Base-by-base conservation (phyloP, 2,113 vertebrate genomes). In the Daphoenositta chrysoptera region DNA sequence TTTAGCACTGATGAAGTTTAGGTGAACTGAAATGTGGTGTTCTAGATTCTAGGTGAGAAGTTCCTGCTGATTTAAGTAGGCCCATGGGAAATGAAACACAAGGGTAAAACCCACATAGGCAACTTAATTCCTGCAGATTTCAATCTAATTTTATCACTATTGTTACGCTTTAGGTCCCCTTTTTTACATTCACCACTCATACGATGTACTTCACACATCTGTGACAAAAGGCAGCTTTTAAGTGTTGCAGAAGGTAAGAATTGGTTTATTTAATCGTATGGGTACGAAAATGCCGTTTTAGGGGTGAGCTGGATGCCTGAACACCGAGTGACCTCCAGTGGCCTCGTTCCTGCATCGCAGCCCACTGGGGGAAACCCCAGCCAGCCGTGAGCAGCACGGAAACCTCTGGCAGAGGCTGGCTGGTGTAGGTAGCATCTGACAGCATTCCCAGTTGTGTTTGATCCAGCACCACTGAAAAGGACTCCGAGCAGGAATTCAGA, bases 311-410 rank as follows among this genome's bases (percentile, higher is more conserved):
- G 54, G 71, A 97, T 95, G 51, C 87, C 96, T 98, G 97, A 72
- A 85, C n/a, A 56, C 94, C n/a, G 68, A 93, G 84, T 96, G 95
- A 96, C 97, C 97, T 97, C 98, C 97, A 88, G 97, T 90, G 97
- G 96, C 45, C 23, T 4, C 14, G 24, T 13, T 76, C 10, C 63
- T 26, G 39, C 19, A 91, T 93, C 64, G 21, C 94, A 96, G 27
- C 65, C 26, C 76, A 7, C 21, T 6, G 28, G 65, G 77, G 37
- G 16, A 18, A 70, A 47, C 54, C 33, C 65, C 14, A 3, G 1
- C n/a, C 2, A 5, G 15, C 51, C 45, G 19, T 23, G 83, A 56
- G 17, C 48, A 70, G 39, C 39, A 10, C 51, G 20, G 66, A 31
- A 39, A 19, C 58, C 66, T 57, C 90, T 66, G 78, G 66, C 83